Base-by-base conservation (phyloP, 2,888 invertebrate species). In the Stratiomys singularior region DNA sequence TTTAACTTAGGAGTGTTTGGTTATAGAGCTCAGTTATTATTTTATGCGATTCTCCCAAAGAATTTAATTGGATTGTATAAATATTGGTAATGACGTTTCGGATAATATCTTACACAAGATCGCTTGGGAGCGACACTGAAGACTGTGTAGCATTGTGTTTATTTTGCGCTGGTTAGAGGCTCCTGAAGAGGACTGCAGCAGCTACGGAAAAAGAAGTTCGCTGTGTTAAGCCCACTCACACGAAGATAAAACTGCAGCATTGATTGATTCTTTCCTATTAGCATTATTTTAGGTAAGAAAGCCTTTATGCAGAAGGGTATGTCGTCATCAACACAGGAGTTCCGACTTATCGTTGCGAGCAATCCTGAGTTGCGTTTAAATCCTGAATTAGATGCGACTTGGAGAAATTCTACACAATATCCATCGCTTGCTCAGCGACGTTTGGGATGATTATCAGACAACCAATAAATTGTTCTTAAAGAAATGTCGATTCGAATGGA, bases 381-480 rank as follows among this genome's bases (percentile, higher is more conserved):
- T 60, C 74, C 58, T 74, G 74, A 74, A 74, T 74, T 74, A 74
- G 74, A 72, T 72, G 52, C 23, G n/a, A 18, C 23, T 30, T 23
- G 4, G 60, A 9, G 25, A 46, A 67, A 67, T 1, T 72, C 56
- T 58, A 72, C 56, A 56, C 72, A 56, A 72, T 58, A 74, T 74
- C 58, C 37, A 28, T 56, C 18, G n/a, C 25, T 44, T 5, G 46
- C n/a, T n/a, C n/a, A n/a, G 44, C 47, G 74, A 37, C 74, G 47
- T 44, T 74, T 60, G 56, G 18, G 58, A 58, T 15, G 58, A 21
- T 60, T 74, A 74, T 74, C 74, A 56, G 58, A 37, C 21, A 72
- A 72, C 56, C 56, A 30, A 72, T 72, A 72, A 72, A 72, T 72
- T 56, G 72, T 72, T 52, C 28, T 69, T 2, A 15, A 23, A 74